Evolutionary conservation across 2,113 vertebrate genomes (phyloP).

Genomic region (Apeltes quadracus): DNA sequence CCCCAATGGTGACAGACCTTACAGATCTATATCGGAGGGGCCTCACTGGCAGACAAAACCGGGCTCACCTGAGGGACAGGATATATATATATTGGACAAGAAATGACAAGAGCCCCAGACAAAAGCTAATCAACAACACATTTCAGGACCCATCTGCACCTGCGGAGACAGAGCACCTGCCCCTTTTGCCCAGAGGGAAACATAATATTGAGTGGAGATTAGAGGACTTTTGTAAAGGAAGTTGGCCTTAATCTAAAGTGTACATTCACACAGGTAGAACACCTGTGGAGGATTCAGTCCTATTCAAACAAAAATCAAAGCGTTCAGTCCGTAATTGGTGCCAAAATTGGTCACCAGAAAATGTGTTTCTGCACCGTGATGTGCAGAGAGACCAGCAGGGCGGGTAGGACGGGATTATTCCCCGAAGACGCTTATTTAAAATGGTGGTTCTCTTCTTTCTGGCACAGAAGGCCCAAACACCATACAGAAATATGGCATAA

Average conservation of each 20-base stretch:
- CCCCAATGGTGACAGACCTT: not conserved
- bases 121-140: constrained; percentile 44
- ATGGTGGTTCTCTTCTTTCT: constrained; percentile 75
- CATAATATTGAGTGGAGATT: constrained; percentile 66
- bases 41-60: constrained; percentile 10
- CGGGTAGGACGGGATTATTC: constrained; percentile 43
- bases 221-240: constrained; percentile 44
- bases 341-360: constrained; percentile 51
- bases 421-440: constrained; percentile 74
- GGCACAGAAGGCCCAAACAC: constrained; percentile 61
- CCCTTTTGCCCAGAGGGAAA: constrained; percentile 59
- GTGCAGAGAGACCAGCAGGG: constrained; percentile 66
- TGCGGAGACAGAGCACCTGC: constrained; percentile 62
- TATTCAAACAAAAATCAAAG: constrained; percentile 49
- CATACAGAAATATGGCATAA: constrained; percentile 22
- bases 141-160: constrained; percentile 63
- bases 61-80: not conserved
- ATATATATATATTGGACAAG: constrained; percentile 12
- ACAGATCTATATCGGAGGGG: not conserved
- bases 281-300: constrained; percentile 70
- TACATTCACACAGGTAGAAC: constrained; percentile 71
- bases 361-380: constrained; percentile 42
- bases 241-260: constrained; percentile 46
- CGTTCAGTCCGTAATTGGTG: constrained; percentile 31
- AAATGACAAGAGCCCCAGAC: constrained; percentile 14